Base-by-base conservation (phyloP, 2,888 invertebrate genomes). In the Chymomyza amoena region DNA sequence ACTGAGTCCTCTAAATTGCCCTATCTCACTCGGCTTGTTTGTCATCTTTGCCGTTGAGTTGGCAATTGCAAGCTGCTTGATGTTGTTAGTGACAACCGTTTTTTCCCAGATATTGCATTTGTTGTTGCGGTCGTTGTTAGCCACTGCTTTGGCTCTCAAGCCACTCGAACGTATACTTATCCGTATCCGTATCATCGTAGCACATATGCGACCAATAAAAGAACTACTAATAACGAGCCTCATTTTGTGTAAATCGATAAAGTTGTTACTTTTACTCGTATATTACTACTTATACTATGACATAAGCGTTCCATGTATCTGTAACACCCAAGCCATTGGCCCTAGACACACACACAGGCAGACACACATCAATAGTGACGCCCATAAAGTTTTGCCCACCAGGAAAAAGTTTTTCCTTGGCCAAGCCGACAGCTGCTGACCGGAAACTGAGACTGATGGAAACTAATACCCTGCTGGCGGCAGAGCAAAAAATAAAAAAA, bases 181-280 rank as follows among this genome's bases (percentile, higher is more conserved):
- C 10, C 54, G 54, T 57, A 57, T 25, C 67, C 57, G 70, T 65
- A 67, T 59, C 62, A 65, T 51, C 62, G 67, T 51, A 64, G 61
- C 68, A 39, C 18, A 32, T 56, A 73, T 70, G 62, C 56, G 68
- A 63, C 45, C 67, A 63, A 63, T 57, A 66, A 77, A 75, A 71
- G 77, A 72, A 77, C 75, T 82, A 77, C 84, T 87, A 84, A 87
- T 87, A 84, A 84, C 87, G 83, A 87, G 85, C 76, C 81, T 85
- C 84, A 82, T 79, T 80, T 85, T 75, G 84, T 80, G 78, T 71
- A 81, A 86, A 86, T 86, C 85, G 86, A 86, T 87, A 86, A 86
- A 86, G 85, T 87, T 86, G 84, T 79, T 80, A 81, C 80, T 66
- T 75, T 64, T 45, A 45, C 39, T 45, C 39, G 39, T 45, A 45